These are phyloP conservation scores for Periparus ater DNA, from an alignment of 2,797 vertebrate species.

Conservation along the genomic window DNA sequence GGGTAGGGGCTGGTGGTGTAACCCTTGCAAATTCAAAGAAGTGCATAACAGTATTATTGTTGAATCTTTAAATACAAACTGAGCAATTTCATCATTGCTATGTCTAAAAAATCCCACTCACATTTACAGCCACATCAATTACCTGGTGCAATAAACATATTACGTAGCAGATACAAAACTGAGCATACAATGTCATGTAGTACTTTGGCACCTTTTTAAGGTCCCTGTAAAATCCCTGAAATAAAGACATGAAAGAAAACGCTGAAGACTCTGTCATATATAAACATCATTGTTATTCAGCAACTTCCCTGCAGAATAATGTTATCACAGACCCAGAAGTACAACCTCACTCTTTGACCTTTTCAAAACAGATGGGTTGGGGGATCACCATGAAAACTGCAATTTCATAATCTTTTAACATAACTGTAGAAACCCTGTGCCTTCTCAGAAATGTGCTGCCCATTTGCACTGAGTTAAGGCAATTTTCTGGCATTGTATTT, in stretches of 20 bases:
- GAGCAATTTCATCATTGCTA: neutral
- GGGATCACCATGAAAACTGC: constrained; percentile 20
- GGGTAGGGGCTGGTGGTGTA: accelerated
- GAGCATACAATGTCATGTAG: neutral
- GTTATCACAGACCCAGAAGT: constrained; percentile 28
- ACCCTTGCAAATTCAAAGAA: neutral
- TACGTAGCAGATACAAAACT: neutral
- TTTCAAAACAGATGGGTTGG: constrained; percentile 27
- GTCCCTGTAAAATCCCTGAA: constrained; percentile 9
- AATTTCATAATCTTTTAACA: constrained; percentile 12
- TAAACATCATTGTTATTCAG: constrained; percentile 45
- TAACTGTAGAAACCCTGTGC: neutral
- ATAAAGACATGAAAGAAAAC: constrained; percentile 33
- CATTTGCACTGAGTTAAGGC: neutral
- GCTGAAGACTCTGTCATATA: constrained; percentile 27
- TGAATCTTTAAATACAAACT: neutral
- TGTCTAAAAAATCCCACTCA: neutral
- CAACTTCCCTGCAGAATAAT: constrained; percentile 28
- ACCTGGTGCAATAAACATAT: neutral
- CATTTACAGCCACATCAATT: neutral
- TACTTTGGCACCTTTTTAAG: neutral
- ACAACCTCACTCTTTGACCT: constrained; percentile 34
- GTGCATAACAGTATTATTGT: neutral
- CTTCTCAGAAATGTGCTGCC: neutral
- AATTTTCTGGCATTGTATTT: constrained; percentile 16